Evolutionary conservation across 2,888 invertebrate species (phyloP).

Genomic region (Pachycephus smyrnensis): DNA sequence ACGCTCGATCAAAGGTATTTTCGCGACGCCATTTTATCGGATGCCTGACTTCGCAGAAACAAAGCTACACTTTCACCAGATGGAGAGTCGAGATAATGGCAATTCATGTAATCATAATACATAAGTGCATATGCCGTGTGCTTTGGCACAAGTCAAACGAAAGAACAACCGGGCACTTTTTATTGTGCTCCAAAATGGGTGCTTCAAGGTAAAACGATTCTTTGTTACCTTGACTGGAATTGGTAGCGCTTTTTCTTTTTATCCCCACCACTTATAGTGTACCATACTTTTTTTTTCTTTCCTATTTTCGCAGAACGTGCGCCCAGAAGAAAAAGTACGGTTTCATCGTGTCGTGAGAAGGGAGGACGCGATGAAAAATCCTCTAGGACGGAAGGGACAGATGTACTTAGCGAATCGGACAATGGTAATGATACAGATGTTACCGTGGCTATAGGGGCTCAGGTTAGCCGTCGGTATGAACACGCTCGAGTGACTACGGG

Average conservation of each 20-base stretch:
- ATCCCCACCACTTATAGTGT: neutral
- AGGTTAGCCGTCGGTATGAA: conserved; percentile 13
- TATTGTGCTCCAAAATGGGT: neutral
- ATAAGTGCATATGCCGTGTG: neutral
- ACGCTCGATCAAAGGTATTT: conserved; percentile 1
- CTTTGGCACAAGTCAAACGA: neutral
- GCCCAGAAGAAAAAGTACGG: neutral
- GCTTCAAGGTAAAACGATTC: neutral
- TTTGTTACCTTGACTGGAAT: neutral
- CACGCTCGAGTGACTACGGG: conserved; percentile 5
- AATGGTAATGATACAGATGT: conserved; percentile 65
- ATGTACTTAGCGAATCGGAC: conserved; percentile 52
- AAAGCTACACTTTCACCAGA: conserved; percentile 35
- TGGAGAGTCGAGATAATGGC: neutral
- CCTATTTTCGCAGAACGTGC: conserved; percentile 4
- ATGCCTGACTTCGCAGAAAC: conserved; percentile 25
- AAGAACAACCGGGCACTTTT: neutral
- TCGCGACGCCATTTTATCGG: conserved; percentile 1
- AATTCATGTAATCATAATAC: neutral
- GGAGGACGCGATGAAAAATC: neutral
- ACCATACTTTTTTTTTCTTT: neutral
- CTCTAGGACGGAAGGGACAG: conserved; percentile 37
- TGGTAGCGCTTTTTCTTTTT: neutral
- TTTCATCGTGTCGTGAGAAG: neutral
- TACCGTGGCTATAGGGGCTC: conserved; percentile 37